These are phyloP conservation scores for Glyptemys insculpta DNA, from an alignment of 2,797 vertebrate species.

Conservation along the genomic window DNA sequence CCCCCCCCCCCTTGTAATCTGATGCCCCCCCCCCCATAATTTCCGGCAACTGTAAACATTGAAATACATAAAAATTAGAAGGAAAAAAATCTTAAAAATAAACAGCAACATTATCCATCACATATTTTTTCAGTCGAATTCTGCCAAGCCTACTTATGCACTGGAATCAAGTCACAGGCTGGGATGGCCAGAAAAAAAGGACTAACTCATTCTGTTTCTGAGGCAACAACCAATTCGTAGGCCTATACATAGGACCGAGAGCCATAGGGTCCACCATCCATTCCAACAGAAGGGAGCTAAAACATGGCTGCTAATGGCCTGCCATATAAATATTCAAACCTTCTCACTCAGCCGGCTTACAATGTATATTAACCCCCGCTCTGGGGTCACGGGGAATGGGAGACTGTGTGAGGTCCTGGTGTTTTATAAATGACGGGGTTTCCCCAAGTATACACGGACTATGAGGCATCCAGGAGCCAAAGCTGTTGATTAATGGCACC, in stretches of 20 bases:
- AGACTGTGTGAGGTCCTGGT: constrained; percentile 54
- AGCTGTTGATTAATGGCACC: constrained; percentile 37
- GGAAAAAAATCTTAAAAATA: not conserved
- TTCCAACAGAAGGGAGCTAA: constrained; percentile 13
- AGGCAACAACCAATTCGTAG: not conserved
- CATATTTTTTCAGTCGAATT: not conserved
- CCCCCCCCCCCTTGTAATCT: too few relatives aligned
- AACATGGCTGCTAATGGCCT: constrained; percentile 46
- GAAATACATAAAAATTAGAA: not conserved
- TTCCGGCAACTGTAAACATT: not conserved
- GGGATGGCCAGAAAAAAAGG: not conserved
- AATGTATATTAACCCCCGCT: not conserved
- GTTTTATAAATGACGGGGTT: constrained; percentile 22
- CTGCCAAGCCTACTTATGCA: not conserved
- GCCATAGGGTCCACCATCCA: not conserved
- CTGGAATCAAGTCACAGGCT: fast-evolving
- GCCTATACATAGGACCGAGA: fast-evolving
- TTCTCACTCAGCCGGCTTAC: constrained; percentile 1
- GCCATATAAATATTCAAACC: constrained; percentile 43
- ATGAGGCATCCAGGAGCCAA: constrained; percentile 1
- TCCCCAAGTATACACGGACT: not conserved
- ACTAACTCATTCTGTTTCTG: fast-evolving
- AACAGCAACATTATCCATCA: not conserved
- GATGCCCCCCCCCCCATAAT: too few relatives aligned
- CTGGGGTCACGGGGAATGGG: not conserved